Percentiles rank a stretch among this genome's conserved stretches.
These are phyloP conservation scores for Poicephalus meyeri DNA, from an alignment of 2,113 vertebrate genomes.

Conservation along the genomic window DNA sequence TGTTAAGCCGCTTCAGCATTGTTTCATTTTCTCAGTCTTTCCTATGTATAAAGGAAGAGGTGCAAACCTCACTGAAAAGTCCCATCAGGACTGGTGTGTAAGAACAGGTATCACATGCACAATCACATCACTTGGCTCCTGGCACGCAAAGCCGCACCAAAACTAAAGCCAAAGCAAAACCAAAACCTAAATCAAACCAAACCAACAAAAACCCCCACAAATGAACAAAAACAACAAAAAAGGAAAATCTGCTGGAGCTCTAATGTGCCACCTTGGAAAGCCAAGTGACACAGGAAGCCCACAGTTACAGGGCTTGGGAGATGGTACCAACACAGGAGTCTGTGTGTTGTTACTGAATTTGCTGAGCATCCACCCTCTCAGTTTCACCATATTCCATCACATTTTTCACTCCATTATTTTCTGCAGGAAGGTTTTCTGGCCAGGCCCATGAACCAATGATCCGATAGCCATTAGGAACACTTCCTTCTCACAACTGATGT, in stretches of 20 bases:
- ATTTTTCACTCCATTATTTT: background rate
- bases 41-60: background rate
- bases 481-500: background rate
- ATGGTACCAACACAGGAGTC: background rate
- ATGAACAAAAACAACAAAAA: background rate
- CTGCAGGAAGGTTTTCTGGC: background rate
- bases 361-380: background rate
- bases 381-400: background rate
- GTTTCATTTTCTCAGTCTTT: background rate
- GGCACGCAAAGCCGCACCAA: background rate
- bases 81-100: background rate
- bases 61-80: background rate
- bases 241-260: background rate
- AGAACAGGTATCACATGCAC: background rate
- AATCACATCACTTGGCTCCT: background rate
- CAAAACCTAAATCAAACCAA: background rate
- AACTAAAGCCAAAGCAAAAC: background rate
- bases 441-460: background rate
- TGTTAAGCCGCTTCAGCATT: background rate
- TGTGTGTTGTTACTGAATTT: background rate
- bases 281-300: background rate
- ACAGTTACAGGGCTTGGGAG: background rate
- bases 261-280: background rate
- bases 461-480: background rate
- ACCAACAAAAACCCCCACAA: background rate